Conservation (phyloP, 2,888 invertebrate species). For the Punctoribates punctum region DNA sequence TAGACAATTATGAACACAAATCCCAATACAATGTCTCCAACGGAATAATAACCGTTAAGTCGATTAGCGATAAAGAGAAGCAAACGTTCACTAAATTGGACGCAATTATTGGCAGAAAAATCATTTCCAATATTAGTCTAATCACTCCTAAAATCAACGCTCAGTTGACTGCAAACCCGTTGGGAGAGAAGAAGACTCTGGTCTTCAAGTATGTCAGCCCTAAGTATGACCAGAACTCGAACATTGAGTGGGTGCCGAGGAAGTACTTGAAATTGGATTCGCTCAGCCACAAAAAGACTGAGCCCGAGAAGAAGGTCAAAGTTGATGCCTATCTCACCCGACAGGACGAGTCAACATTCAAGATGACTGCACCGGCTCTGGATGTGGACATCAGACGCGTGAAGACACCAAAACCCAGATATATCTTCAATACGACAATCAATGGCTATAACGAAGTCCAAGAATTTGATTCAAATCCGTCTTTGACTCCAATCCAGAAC, state of each 20-base stretch:
- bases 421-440: constrained; percentile 14
- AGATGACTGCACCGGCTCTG: not conserved
- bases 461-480: not conserved
- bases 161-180: constrained; percentile 1
- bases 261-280: not conserved
- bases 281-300: not conserved
- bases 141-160: constrained; percentile 8
- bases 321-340: constrained; percentile 7
- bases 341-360: not conserved
- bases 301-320: not conserved
- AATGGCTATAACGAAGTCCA: constrained; percentile 5
- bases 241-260: not conserved
- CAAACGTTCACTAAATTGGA: constrained; percentile 11
- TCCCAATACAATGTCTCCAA: not conserved
- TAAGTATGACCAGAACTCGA: not conserved
- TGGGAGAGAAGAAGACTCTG: not conserved
- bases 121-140: not conserved
- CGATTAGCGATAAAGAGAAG: not conserved
- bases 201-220: constrained; percentile 1
- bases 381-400: not conserved
- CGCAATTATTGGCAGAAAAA: not conserved
- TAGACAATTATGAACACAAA: constrained; percentile 12
- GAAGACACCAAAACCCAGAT: not conserved
- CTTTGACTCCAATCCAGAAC: not conserved
- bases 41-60: not conserved